Conservation (phyloP, 2,888 invertebrate species). For the Ctena decussata region DNA sequence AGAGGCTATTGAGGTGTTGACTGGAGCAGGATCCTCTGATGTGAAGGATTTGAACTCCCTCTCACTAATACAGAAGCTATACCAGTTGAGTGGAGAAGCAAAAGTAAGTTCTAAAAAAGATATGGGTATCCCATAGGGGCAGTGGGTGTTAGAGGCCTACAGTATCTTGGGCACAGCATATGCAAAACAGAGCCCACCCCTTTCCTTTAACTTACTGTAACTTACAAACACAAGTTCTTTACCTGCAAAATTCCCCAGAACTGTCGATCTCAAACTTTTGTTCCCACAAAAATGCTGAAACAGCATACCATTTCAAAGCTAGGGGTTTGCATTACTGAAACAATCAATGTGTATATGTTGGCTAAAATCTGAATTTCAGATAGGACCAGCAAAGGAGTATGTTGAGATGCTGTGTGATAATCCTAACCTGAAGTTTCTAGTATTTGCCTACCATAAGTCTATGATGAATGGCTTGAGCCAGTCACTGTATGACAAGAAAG, state of each 20-base stretch:
- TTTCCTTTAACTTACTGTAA: no score
- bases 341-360: no score
- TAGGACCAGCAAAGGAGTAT: slow-evolving; percentile 85
- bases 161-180: no score
- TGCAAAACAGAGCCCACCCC: no score
- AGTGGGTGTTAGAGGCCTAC: no score
- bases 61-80: slow-evolving; percentile 63
- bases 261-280: no score
- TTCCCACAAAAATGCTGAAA: no score
- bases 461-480: slow-evolving; percentile 85
- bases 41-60: slow-evolving; percentile 50
- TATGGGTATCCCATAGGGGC: no score
- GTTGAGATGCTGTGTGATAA: slow-evolving; percentile 84
- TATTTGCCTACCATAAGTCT: slow-evolving; percentile 85
- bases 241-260: no score
- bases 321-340: no score
- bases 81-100: slow-evolving; percentile 78
- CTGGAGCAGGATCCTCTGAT: slow-evolving; percentile 44
- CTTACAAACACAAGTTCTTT: no score
- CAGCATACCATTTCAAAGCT: no score
- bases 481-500: slow-evolving; percentile 78
- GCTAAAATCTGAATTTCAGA: slow-evolving; percentile 58
- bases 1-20: slow-evolving; percentile 39
- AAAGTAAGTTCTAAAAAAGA: slow-evolving; percentile 66
- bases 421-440: slow-evolving; percentile 81